phyloP scores from a whole-genome alignment of 2,888 invertebrate genomes.

The Erebia palarica region DNA sequence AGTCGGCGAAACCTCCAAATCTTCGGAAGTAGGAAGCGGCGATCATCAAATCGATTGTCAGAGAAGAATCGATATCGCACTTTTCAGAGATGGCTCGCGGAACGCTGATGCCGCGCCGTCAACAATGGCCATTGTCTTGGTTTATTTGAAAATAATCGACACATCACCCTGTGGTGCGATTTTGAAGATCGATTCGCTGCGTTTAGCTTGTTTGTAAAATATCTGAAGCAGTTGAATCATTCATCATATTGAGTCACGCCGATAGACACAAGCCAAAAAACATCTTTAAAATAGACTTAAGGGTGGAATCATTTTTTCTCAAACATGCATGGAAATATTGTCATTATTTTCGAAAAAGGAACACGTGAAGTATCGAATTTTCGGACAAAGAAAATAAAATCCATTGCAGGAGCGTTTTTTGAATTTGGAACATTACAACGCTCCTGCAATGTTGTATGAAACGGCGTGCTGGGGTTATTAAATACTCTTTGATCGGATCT shows the following conservation, averaged over 20 bases:
- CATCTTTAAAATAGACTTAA: no score
- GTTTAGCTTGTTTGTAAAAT: constrained; percentile 23
- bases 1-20: constrained; percentile 29
- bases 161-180: constrained; percentile 45
- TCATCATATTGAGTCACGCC: neutral
- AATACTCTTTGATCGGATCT: no score
- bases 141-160: constrained; percentile 68
- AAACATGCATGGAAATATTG: no score
- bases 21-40: constrained; percentile 42
- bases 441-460: no score
- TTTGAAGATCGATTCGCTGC: constrained; percentile 23
- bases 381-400: no score
- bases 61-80: constrained; percentile 58
- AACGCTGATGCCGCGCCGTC: constrained; percentile 65
- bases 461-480: no score
- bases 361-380: no score
- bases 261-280: neutral
- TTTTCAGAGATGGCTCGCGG: constrained; percentile 50
- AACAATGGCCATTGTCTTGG: constrained; percentile 73
- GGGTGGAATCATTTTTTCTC: no score
- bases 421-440: no score
- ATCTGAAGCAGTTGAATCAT: constrained; percentile 9
- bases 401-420: no score
- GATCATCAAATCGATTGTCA: constrained; percentile 57
- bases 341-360: no score